phyloP scores from a whole-genome alignment of 2,888 invertebrate genomes.

The Notodonta ziczac region DNA sequence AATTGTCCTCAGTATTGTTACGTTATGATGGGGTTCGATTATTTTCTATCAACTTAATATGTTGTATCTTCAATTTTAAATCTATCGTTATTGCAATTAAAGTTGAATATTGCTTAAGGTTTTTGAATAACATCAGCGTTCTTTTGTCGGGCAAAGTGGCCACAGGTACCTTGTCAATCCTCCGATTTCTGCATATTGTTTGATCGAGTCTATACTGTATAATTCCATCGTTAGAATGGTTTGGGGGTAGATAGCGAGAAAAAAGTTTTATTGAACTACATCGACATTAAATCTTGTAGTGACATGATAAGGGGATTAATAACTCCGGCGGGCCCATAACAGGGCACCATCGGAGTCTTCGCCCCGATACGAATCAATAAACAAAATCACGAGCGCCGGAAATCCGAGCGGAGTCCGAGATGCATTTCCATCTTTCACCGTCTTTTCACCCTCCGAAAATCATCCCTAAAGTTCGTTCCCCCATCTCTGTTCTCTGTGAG shows the following conservation, averaged over 20 bases:
- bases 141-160: slow-evolving; percentile 58
- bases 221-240: slow-evolving; percentile 29
- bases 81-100: slow-evolving; percentile 29
- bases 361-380: slow-evolving; percentile 79
- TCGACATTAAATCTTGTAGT: slow-evolving; percentile 65
- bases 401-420: slow-evolving; percentile 82
- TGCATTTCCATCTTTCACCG: slow-evolving; percentile 84
- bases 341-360: slow-evolving; percentile 57
- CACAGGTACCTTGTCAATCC: slow-evolving; percentile 60
- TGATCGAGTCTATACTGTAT: slow-evolving; percentile 28
- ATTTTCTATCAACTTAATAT: slow-evolving; percentile 32
- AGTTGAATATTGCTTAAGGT: slow-evolving; percentile 29
- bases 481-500: slow-evolving; percentile 51
- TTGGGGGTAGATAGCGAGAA: slow-evolving; percentile 44
- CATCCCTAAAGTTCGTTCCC: slow-evolving; percentile 73
- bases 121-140: slow-evolving; percentile 50
- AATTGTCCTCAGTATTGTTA: slow-evolving; percentile 53
- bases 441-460: slow-evolving; percentile 81
- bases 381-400: slow-evolving; percentile 82
- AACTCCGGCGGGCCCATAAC: slow-evolving; percentile 59
- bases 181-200: slow-evolving; percentile 38
- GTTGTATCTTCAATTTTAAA: slow-evolving; percentile 25
- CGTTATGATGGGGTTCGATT: slow-evolving; percentile 48
- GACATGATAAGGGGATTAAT: slow-evolving; percentile 76
- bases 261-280: slow-evolving; percentile 61